phyloP scores from a whole-genome alignment of 1,140 invertebrate species.

The Drosophila pandora region DNA sequence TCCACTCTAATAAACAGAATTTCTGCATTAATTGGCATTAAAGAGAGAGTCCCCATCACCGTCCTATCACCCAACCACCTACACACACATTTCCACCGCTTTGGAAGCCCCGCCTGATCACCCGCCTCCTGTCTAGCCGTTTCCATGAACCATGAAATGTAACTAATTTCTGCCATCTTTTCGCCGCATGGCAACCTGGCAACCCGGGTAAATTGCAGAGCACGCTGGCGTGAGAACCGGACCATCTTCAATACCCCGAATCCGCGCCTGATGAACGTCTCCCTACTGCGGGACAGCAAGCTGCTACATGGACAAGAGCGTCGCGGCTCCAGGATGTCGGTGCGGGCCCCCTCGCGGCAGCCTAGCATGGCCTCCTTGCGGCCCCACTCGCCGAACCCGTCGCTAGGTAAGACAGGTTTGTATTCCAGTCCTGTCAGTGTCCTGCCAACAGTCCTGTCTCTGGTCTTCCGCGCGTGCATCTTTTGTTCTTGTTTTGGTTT shows the following conservation, averaged over 20 bases:
- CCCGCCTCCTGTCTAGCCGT: background rate
- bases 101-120: constrained; percentile 23
- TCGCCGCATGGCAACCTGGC: background rate
- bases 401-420: constrained; percentile 89
- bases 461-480: constrained; percentile 35
- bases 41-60: constrained; percentile 12
- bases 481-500: constrained; percentile 35
- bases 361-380: constrained; percentile 92
- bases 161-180: constrained; percentile 30
- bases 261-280: constrained; percentile 94
- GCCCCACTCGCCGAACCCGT: constrained; percentile 90
- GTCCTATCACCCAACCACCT: background rate
- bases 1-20: constrained; percentile 66
- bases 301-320: constrained; percentile 90
- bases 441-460: constrained; percentile 13
- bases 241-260: constrained; percentile 98
- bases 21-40: constrained; percentile 65
- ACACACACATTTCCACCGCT: constrained; percentile 22
- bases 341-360: constrained; percentile 90
- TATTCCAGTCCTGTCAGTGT: constrained; percentile 62
- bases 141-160: background rate
- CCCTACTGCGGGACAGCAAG: constrained; percentile 92
- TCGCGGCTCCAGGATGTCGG: constrained; percentile 90
- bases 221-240: constrained; percentile 94
- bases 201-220: constrained; percentile 85